Evolutionary conservation across 2,797 vertebrate genomes (phyloP).

Genomic region (Molossus alvarezi): DNA sequence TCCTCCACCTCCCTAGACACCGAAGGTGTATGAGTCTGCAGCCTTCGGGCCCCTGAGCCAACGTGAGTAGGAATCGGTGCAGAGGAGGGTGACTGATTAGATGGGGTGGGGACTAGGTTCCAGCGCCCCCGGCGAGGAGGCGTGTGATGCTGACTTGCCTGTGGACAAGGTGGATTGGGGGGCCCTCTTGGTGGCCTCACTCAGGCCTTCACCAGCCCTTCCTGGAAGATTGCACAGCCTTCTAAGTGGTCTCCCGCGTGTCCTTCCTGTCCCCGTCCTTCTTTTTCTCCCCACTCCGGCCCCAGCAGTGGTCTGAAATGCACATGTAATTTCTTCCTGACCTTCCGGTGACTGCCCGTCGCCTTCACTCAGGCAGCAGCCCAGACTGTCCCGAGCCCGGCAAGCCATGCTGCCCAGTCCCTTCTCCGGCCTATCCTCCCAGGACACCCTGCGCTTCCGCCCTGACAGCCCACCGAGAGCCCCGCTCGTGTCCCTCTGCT

Average conservation of each 20-base stretch:
- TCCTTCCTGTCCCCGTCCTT: no score
- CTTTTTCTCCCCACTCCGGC: background rate
- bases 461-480: rapidly evolving
- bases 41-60: background rate
- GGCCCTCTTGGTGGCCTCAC: background rate
- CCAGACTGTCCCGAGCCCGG: background rate
- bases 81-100: no score
- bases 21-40: background rate
- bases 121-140: background rate
- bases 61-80: background rate
- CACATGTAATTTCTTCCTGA: background rate
- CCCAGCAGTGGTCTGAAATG: background rate
- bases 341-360: rapidly evolving
- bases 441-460: rapidly evolving
- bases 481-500: background rate
- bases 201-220: background rate
- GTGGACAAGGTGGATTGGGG: background rate
- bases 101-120: background rate
- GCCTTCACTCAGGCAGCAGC: background rate
- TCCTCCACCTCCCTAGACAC: background rate
- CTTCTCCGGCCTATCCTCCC: background rate
- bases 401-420: no score
- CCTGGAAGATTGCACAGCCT: background rate
- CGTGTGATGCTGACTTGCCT: rapidly evolving
- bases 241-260: rapidly evolving